Conservation (phyloP, 1,140 invertebrate species). For the Phortica variegata region DNA sequence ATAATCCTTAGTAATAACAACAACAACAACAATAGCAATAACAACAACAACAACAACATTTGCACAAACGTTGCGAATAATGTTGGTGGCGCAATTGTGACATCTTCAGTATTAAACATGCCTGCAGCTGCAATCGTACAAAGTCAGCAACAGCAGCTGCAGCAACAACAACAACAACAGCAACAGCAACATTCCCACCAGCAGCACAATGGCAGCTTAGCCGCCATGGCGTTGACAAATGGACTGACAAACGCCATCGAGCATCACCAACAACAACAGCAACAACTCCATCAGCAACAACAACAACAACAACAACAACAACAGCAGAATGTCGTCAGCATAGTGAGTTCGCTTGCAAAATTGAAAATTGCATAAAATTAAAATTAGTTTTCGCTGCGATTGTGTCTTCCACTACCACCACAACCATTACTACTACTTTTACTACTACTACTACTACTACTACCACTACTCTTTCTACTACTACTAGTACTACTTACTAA, state of each 20-base stretch:
- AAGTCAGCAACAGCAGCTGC: too few relatives aligned
- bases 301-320: constrained; percentile 35
- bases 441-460: too few relatives aligned
- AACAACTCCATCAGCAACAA: constrained; percentile 23
- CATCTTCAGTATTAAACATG: constrained; percentile 1
- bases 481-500: too few relatives aligned
- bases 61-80: too few relatives aligned
- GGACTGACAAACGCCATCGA: constrained; percentile 40
- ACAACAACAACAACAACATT: too few relatives aligned
- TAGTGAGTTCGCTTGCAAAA: constrained; percentile 37
- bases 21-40: too few relatives aligned
- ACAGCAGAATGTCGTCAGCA: constrained; percentile 50
- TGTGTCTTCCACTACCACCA: too few relatives aligned
- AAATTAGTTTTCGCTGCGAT: neutral
- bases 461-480: too few relatives aligned
- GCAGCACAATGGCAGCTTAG: constrained; percentile 7
- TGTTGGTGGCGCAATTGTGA: too few relatives aligned
- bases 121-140: neutral
- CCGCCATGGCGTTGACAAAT: constrained; percentile 35
- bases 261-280: constrained; percentile 29
- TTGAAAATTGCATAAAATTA: constrained; percentile 1
- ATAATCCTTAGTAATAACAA: too few relatives aligned
- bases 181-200: neutral
- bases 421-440: too few relatives aligned
- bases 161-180: too few relatives aligned